Evolutionary conservation across 1,140 invertebrate genomes (phyloP), one percentile per base, ranked within the genome.

Genomic region (Metaphire vulgaris): DNA sequence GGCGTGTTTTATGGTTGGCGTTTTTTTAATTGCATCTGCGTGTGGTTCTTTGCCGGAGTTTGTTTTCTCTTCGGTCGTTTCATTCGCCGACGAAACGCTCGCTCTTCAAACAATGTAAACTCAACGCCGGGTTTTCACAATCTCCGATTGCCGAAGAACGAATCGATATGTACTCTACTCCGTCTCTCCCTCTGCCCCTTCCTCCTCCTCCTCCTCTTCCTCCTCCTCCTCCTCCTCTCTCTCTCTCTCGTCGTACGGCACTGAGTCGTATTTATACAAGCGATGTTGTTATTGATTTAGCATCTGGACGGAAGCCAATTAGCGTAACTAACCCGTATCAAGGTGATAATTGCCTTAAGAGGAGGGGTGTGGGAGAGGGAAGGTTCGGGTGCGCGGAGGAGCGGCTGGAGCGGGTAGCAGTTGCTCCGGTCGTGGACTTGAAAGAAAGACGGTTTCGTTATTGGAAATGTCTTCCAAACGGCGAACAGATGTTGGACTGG

Each of bases 291-390:
- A 56, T 56, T 56, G 21, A 21, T 56, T 6, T 6, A 56, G 21
- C 41, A 56, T 56, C 41, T 56, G 41, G 41, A 56, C 41, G 41
- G 41, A 56, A 56, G 41, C 41, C 41, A 56, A 56, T 56, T 56
- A 56, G 21, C 41, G 41, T 21, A 6, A 56, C 6, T 56, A 56
- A 56, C 41, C 41, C 41, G 21, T 56, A 56, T 56, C 41, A 21
- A 6, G 6, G 41, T 21, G 41, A 56, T 56, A 56, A 56, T 56
- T 56, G 41, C 6, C 41, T 56, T 6, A 6, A 21, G 41, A 6
- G 41, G 41, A 56, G 41, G n/a, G n/a, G n/a, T n/a, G n/a, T n/a
- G n/a, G n/a, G 41, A 21, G 6, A 12, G 21, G 41, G 41, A 6
- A 6, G 21, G 41, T 6, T 6, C 6, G 41, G 41, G 6, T 12